Evolutionary conservation across 2,113 vertebrate species (phyloP).

Genomic region (Hiodon alosoides): DNA sequence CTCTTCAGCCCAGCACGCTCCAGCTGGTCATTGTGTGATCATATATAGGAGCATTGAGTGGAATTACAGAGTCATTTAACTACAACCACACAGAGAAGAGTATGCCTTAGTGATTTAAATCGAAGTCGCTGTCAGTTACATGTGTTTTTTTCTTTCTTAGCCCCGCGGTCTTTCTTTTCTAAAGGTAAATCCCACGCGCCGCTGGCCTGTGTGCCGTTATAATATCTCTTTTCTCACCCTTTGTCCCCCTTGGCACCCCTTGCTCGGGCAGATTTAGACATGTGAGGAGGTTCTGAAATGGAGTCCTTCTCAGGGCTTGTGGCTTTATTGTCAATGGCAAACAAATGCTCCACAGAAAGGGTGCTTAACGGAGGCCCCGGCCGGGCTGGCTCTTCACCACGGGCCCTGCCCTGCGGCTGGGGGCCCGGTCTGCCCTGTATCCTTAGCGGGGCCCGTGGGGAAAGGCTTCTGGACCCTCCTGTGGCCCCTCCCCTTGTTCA

Average conservation of each 20-base stretch:
- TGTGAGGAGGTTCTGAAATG: background rate
- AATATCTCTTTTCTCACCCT: background rate
- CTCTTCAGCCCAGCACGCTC: slow-evolving; percentile 1
- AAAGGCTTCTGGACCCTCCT: background rate
- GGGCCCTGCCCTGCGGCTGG: background rate
- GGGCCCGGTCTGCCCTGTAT: background rate
- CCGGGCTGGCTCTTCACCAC: background rate
- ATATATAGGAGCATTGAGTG: slow-evolving; percentile 14
- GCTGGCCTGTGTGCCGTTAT: background rate
- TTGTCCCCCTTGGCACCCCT: background rate
- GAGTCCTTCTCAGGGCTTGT: background rate
- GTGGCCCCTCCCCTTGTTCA: background rate
- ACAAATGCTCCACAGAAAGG: background rate
- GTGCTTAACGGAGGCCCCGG: slow-evolving; percentile 6
- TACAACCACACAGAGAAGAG: background rate
- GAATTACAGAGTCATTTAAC: slow-evolving; percentile 9
- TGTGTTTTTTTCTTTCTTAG: background rate
- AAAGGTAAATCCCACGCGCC: background rate
- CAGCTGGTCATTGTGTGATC: slow-evolving; percentile 7
- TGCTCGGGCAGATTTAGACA: slow-evolving; percentile 1
- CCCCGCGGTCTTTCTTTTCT: background rate
- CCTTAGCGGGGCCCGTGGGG: background rate
- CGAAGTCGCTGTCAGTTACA: background rate
- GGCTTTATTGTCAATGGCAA: slow-evolving; percentile 2
- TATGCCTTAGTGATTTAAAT: slow-evolving; percentile 18